Conservation (phyloP, 2,888 invertebrate genomes). For the Drosophila birchii region DNA sequence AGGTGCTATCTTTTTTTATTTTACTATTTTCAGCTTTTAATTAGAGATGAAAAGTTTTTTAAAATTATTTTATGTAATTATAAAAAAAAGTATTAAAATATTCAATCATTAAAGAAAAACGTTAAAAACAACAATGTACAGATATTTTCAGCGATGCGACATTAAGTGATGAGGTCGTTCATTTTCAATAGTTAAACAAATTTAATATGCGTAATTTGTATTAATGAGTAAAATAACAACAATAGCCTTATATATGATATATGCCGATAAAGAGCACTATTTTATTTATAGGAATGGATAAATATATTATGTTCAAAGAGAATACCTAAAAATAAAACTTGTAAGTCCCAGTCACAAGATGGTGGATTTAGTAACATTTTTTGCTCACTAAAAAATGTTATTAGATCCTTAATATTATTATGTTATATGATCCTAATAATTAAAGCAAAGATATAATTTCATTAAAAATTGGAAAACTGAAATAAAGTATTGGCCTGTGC, state of each 20-base stretch:
- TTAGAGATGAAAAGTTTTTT: neutral
- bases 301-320: neutral
- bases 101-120: neutral
- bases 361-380: constrained; percentile 64
- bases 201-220: neutral
- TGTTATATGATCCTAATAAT: neutral
- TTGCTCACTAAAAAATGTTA: constrained; percentile 75
- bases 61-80: neutral
- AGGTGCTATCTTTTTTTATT: neutral
- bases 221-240: neutral
- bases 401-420: constrained; percentile 21
- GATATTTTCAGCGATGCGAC: neutral
- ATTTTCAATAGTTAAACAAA: neutral
- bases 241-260: neutral
- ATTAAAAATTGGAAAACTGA: neutral
- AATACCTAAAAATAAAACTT: neutral
- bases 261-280: neutral
- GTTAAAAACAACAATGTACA: neutral
- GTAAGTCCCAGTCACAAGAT: neutral
- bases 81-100: neutral
- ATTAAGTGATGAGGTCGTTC: neutral
- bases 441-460: neutral
- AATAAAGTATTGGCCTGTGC: neutral
- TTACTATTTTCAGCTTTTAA: neutral
- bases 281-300: neutral